A percentile compares a stretch with the other conserved stretches of the same genome.
phyloP scores from a whole-genome alignment of 2,797 vertebrate genomes.

The Acanthopagrus latus region DNA sequence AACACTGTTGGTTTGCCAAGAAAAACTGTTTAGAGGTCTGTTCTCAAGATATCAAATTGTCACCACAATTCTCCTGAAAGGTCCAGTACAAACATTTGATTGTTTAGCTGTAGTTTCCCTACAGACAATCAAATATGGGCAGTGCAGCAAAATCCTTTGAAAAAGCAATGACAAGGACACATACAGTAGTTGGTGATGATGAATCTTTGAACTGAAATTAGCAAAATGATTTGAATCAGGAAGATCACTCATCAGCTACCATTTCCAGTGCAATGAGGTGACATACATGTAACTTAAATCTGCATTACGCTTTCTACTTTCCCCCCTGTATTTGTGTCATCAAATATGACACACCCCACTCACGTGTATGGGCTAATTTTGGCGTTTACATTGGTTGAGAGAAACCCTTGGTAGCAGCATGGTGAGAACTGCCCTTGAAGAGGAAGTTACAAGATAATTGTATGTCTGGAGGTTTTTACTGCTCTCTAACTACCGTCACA shows the following conservation, averaged over 20 bases:
- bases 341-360: too few species aligned
- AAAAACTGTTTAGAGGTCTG: background rate
- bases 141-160: background rate
- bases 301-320: too few species aligned
- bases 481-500: too few species aligned
- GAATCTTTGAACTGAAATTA: background rate
- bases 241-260: background rate
- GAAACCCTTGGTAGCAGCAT: background rate
- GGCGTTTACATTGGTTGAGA: too few species aligned
- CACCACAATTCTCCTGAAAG: background rate
- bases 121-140: background rate
- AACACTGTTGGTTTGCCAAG: background rate
- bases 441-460: background rate
- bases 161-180: background rate
- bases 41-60: background rate
- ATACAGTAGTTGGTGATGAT: background rate
- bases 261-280: too few species aligned
- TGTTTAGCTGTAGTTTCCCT: background rate
- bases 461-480: background rate
- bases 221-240: background rate
- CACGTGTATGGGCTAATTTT: too few species aligned
- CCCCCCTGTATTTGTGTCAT: too few species aligned
- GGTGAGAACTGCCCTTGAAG: background rate
- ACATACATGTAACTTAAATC: too few species aligned
- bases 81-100: background rate